A percentile compares a stretch with the other conserved stretches of the same genome.
phyloP scores from a whole-genome alignment of 2,113 vertebrate species.

The Oncorhynchus clarkii region DNA sequence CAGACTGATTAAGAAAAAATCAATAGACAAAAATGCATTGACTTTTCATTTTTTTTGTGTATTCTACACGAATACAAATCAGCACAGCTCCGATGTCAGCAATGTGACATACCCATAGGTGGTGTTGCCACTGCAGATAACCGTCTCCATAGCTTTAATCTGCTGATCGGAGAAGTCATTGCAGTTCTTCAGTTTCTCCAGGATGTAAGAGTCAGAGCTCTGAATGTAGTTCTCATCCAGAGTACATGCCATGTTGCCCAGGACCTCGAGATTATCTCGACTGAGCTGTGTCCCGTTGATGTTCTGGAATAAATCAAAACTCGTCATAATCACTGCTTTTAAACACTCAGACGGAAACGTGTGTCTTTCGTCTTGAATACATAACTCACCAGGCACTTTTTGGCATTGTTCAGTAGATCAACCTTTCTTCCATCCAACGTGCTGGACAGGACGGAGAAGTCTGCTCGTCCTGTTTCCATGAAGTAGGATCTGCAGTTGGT shows the following conservation, averaged over 20 bases:
- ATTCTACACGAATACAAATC: neutral
- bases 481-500: constrained; percentile 43
- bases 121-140: constrained; percentile 34
- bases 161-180: constrained; percentile 26
- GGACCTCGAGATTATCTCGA: constrained; percentile 25
- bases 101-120: constrained; percentile 33
- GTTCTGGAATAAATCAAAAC: constrained; percentile 20
- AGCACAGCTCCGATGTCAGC: neutral
- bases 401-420: constrained; percentile 23
- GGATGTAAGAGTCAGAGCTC: constrained; percentile 43
- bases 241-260: constrained; percentile 49
- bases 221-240: constrained; percentile 26
- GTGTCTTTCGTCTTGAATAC: neutral
- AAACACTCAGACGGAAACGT: neutral
- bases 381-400: constrained; percentile 41
- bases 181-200: constrained; percentile 54
- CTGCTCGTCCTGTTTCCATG: constrained; percentile 27
- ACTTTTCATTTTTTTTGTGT: no score
- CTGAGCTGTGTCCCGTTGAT: constrained; percentile 23
- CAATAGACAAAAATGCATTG: neutral
- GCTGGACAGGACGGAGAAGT: constrained; percentile 35
- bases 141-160: constrained; percentile 23
- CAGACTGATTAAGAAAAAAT: neutral
- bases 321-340: neutral
- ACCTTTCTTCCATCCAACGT: constrained; percentile 16